These are phyloP conservation scores for Notarius lentiginosus DNA, from an alignment of 2,113 vertebrate genomes.

Conservation along the genomic window DNA sequence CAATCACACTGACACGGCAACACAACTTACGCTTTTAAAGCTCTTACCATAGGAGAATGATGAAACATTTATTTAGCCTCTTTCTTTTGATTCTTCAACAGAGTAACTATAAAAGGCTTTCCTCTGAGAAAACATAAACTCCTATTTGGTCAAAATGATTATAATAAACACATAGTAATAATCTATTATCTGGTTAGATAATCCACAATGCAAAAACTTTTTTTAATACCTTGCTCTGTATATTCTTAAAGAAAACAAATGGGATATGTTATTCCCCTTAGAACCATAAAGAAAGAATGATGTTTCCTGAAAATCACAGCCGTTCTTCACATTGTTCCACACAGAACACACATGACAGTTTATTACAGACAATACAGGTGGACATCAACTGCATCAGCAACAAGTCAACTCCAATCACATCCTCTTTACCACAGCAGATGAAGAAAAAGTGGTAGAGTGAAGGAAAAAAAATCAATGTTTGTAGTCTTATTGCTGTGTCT, in stretches of 20 bases:
- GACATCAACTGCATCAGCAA: constrained; percentile 12
- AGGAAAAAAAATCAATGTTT: not conserved
- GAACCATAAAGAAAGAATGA: constrained; percentile 2
- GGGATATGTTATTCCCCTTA: not conserved
- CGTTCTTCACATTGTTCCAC: constrained; percentile 1
- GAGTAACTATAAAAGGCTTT: not conserved
- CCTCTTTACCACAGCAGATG: not conserved
- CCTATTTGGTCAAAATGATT: not conserved
- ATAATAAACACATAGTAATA: not conserved
- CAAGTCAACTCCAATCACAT: not conserved
- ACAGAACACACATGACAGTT: not conserved
- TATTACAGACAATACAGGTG: constrained; percentile 7
- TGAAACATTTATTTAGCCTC: not conserved
- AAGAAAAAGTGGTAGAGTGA: not conserved
- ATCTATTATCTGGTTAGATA: not conserved
- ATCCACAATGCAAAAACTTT: not conserved
- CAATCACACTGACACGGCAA: constrained; percentile 57
- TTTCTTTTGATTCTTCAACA: not conserved
- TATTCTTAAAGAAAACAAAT: constrained; percentile 9
- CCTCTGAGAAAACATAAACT: constrained; percentile 6
- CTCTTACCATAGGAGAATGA: not conserved
- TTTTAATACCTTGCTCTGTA: not conserved
- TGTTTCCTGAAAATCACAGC: constrained; percentile 2
- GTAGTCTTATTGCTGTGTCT: not conserved
- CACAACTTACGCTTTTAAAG: constrained; percentile 27